Evolutionary conservation across 1,140 invertebrate genomes (phyloP), one percentile per base, ranked within the genome.

Genomic region (Odontomachus brunneus): DNA sequence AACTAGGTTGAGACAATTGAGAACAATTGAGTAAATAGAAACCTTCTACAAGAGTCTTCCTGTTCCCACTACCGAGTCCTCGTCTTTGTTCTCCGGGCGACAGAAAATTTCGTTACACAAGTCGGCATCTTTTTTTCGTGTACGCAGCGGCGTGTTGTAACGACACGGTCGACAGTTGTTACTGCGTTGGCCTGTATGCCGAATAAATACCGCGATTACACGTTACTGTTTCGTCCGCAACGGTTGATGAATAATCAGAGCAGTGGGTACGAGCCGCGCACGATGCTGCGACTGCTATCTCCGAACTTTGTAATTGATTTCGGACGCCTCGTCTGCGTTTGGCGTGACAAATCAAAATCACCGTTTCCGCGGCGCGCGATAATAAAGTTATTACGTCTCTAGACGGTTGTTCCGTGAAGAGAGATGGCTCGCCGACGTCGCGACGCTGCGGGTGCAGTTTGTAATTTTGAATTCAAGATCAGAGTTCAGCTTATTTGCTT

Each of bases 271-370:
- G 60, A 63, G 76, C 38, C 17, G 22, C 60, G 26, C n/a, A n/a
- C 51, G 63, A n/a, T 48, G 78, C 63, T 73, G 82, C 65, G 84
- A 86, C 85, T 80, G 63, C 78, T 22, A 85, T 88, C 55, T 69
- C 51, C 55, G 44, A 88, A 88, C 78, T 88, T 88, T 48, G 33
- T 88, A 88, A 88, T 88, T 88, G 88, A 89, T 86, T 89, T 89
- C 72, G 81, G 83, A 75, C 84, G 72, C 59, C 65, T 73, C 75
- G 75, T 69, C 84, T 84, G 69, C 69, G 86, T 69, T 87, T 57
- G 66, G 67, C 22, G 75, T 89, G 82, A 89, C 84, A 80, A 89
- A 89, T 89, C 86, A 87, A 89, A 89, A 89, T 89, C 88, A 89
- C 72, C 71, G 82, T 84, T 87, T 78, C 87, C 80, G 62, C 84